Conservation (phyloP, 2,888 invertebrate species). For the Romanomermis culicivorax region DNA sequence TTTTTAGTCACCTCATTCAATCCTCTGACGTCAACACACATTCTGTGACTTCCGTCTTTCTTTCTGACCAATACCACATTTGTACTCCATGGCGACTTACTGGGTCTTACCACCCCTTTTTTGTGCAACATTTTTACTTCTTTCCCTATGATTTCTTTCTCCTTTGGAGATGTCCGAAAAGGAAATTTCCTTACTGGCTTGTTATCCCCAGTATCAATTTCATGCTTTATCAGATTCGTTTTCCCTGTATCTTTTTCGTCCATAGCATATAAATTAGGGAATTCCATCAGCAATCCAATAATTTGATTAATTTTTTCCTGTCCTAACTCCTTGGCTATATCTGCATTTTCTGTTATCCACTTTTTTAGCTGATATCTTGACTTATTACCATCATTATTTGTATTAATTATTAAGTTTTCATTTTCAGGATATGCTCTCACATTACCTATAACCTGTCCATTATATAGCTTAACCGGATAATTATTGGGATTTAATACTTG, state of each 20-base stretch:
- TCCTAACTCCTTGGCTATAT: not conserved
- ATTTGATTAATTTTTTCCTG: not conserved
- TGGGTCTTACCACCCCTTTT: conserved; percentile 14
- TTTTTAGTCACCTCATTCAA: conserved; percentile 14
- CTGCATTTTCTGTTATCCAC: not conserved
- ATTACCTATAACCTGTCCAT: not conserved
- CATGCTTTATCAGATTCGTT: not conserved
- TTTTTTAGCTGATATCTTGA: too few species aligned
- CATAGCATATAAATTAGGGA: not conserved
- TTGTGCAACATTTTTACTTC: not conserved
- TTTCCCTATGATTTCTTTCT: not conserved
- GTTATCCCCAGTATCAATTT: not conserved
- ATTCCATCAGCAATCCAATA: not conserved
- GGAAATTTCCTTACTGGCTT: not conserved
- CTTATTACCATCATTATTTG: not conserved
- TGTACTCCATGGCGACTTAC: conserved; percentile 23
- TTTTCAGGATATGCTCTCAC: not conserved
- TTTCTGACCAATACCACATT: conserved; percentile 26
- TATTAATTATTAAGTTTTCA: not conserved
- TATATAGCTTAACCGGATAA: not conserved
- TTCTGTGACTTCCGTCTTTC: conserved; percentile 17
- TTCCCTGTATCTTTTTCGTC: not conserved
- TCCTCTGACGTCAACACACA: conserved; percentile 16
- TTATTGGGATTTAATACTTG: not conserved
- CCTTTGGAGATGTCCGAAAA: not conserved